Conservation (phyloP, 2,888 invertebrate species). For the Plagodis dolabraria region DNA sequence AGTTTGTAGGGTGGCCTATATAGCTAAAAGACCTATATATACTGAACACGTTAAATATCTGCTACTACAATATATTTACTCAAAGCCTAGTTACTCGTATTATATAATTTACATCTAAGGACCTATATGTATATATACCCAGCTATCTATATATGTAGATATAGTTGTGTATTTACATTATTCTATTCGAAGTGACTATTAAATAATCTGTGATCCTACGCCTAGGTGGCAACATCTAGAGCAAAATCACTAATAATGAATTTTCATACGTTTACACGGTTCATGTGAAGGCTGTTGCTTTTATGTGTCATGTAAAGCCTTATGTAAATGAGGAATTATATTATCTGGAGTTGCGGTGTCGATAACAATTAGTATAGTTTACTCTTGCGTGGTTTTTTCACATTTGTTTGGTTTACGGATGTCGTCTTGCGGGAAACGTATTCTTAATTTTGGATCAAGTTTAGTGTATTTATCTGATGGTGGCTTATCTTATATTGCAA, state of each 20-base stretch:
- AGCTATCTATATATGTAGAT: too few species aligned
- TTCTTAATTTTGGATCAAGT: too few species aligned
- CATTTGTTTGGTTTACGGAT: neutral
- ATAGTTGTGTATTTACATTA: neutral
- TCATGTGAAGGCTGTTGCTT: slow-evolving; percentile 26
- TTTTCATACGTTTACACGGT: slow-evolving; percentile 32
- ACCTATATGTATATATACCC: neutral
- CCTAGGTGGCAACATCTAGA: slow-evolving; percentile 17
- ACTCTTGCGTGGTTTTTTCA: neutral
- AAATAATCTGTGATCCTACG: neutral
- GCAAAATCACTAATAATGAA: slow-evolving; percentile 19
- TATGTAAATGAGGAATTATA: slow-evolving; percentile 28
- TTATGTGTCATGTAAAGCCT: slow-evolving; percentile 28
- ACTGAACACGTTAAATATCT: too few species aligned
- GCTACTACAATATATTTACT: too few species aligned
- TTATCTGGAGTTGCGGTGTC: slow-evolving; percentile 13
- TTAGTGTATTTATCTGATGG: too few species aligned
- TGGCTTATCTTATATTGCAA: too few species aligned
- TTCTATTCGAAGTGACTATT: neutral
- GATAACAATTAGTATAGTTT: slow-evolving; percentile 12
- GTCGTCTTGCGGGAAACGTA: neutral
- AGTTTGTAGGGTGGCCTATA: too few species aligned
- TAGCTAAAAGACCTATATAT: too few species aligned
- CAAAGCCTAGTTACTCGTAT: too few species aligned
- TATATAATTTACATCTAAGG: neutral